Evolutionary conservation across 2,888 invertebrate species (phyloP).

Genomic region (Incurvaria masculella): DNA sequence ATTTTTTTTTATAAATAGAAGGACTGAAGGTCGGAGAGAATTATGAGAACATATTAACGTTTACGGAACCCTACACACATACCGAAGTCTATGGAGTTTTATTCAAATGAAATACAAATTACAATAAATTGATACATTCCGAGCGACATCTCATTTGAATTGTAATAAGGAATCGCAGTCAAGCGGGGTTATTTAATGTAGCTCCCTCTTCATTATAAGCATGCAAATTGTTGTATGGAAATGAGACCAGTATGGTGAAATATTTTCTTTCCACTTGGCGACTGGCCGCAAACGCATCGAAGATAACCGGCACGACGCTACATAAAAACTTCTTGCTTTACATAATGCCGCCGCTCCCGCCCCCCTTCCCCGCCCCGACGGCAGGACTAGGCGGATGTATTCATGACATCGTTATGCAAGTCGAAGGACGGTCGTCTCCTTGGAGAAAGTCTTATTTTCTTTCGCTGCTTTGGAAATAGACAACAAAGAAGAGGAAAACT

Average conservation of each 20-base stretch:
- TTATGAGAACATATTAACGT: too few species aligned
- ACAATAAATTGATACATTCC: too few species aligned
- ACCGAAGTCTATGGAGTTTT: too few species aligned
- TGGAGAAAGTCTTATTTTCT: neutral
- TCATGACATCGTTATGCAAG: neutral
- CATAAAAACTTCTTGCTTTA: neutral
- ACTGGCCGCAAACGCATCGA: neutral
- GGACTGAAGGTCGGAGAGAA: too few species aligned
- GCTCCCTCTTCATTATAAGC: neutral
- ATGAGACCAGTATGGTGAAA: neutral
- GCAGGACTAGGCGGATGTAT: neutral
- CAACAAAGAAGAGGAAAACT: too few species aligned
- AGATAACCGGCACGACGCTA: neutral
- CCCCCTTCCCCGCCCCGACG: too few species aligned
- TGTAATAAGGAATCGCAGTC: neutral
- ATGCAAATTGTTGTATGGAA: neutral
- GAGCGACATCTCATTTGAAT: neutral
- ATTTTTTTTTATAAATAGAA: too few species aligned
- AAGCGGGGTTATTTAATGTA: too few species aligned
- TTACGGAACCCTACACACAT: too few species aligned
- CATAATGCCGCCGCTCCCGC: neutral
- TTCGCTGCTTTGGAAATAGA: too few species aligned
- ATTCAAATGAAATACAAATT: too few species aligned
- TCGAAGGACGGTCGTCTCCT: neutral
- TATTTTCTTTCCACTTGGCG: neutral